Percentiles rank a stretch among this genome's conserved stretches.
Conservation (phyloP, 1,140 invertebrate genomes). For the Nixonia krombeini region DNA sequence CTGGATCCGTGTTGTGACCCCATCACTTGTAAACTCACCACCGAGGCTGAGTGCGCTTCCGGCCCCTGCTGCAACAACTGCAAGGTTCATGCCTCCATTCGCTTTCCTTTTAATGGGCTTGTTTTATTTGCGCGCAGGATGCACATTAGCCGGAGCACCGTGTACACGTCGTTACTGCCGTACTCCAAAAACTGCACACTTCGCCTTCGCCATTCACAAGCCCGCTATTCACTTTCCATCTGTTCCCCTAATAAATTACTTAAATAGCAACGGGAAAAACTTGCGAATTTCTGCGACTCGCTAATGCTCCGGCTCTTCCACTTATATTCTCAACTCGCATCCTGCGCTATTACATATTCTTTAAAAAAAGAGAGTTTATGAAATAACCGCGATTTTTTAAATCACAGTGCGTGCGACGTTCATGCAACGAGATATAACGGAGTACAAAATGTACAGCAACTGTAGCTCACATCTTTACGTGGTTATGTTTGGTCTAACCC, state of each 20-base stretch:
- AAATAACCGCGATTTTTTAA: no score
- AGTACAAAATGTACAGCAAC: no score
- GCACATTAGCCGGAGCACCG: conserved; percentile 37
- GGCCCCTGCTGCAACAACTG: conserved; percentile 94
- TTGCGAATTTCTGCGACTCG: not conserved
- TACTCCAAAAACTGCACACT: conserved; percentile 10
- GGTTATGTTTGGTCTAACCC: no score
- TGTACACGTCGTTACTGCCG: conserved; percentile 22
- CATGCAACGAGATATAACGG: no score
- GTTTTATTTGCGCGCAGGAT: conserved; percentile 29
- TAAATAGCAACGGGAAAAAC: not conserved
- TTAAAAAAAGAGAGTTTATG: no score
- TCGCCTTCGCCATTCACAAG: conserved; percentile 9
- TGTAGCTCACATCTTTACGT: no score
- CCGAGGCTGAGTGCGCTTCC: conserved; percentile 91
- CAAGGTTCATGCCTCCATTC: conserved; percentile 75
- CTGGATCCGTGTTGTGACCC: conserved; percentile 95
- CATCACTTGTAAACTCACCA: conserved; percentile 92
- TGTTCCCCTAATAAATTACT: conserved; percentile 4
- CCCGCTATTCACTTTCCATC: conserved; percentile 28
- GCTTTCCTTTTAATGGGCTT: conserved; percentile 15
- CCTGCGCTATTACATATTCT: no score
- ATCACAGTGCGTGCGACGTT: no score
- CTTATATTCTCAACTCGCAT: no score
- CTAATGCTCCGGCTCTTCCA: no score